Base-by-base conservation (phyloP, 2,113 vertebrate species). In the Colius striatus region DNA sequence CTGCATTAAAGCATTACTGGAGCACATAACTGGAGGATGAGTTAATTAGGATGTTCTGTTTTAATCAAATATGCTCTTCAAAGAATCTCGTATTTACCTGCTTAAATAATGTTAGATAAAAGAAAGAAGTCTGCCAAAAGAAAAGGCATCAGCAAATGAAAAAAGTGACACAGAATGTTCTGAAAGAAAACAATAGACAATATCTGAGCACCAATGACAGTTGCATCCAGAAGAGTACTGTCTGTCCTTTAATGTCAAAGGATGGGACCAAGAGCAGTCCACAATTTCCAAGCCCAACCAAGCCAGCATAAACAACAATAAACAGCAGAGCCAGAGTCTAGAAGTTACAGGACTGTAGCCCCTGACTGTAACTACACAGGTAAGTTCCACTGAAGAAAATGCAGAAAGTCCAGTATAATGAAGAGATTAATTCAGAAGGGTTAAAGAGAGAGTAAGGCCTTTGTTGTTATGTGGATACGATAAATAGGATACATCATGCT, bases 1-100 rank as follows among this genome's bases (percentile, higher is more conserved):
- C 34, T 25, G 21, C 78, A 86, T 92, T 93, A 90, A 90, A 84
- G 70, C 76, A 92, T 88, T 95, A 86, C 27, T 43, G 29, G 38
- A 91, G 68, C 58, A 89, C 26, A 36, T 58, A 84, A 87, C 43
- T 89, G 41, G 16, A 74, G 22, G 13, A 94, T 47, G 55, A 90
- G 43, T 86, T 93, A 93, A 90, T 93, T 92, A 89, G 23, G 43
- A 67, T 84, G 53, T 25, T 77, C 53, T 87, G 34, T 94, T 90
- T 86, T 65, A 94, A 75, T 78, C 87, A 92, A 95, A 82, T 81
- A 78, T 36, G 45, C 51, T 84, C 34, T 75, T 90, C 53, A 92
- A 87, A 78, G 47, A 57, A 29, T 61, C 32, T 81, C 3, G 0
- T 81, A 68, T 84, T 90, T 90, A 87, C 61, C 53, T 90, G 61